A percentile compares a stretch with the other conserved stretches of the same genome.
Evolutionary conservation across 1,140 invertebrate species (phyloP).

Genomic region (Centruroides sculpturatus): DNA sequence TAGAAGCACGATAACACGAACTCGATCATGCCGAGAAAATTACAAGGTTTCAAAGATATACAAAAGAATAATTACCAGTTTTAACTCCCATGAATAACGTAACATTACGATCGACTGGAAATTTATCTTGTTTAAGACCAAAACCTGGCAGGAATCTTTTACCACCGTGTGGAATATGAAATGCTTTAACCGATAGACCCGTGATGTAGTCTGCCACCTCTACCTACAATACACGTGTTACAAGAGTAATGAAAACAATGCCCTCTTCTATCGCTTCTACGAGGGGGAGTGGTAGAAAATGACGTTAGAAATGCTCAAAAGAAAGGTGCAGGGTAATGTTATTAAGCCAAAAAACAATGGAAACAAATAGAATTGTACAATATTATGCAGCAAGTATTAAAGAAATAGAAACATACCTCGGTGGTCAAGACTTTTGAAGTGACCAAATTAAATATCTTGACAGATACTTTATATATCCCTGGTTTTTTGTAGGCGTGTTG

Average conservation of each 20-base stretch:
- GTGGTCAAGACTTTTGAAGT: slow-evolving; percentile 15
- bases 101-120: slow-evolving; percentile 14
- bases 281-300: too few species aligned
- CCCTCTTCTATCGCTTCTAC: too few species aligned
- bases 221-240: slow-evolving; percentile 8
- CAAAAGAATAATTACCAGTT: slow-evolving; percentile 7
- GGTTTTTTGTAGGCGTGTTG: slow-evolving; percentile 18
- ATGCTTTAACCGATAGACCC: slow-evolving; percentile 11
- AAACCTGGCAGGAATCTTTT: slow-evolving; percentile 14
- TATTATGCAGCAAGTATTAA: too few species aligned
- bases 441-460: slow-evolving; percentile 20
- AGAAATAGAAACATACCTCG: slow-evolving; percentile 4
- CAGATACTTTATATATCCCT: slow-evolving; percentile 18
- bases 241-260: neutral
- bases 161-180: slow-evolving; percentile 12
- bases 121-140: slow-evolving; percentile 14
- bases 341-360: too few species aligned
- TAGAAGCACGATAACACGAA: too few species aligned
- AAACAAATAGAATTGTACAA: too few species aligned
- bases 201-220: slow-evolving; percentile 13
- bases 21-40: neutral
- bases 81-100: slow-evolving; percentile 14
- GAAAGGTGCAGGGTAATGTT: too few species aligned
- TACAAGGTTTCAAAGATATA: neutral
- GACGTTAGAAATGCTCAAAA: too few species aligned